Evolutionary conservation across 2,797 vertebrate species (phyloP).

Genomic region (Tragelaphus oryx): DNA sequence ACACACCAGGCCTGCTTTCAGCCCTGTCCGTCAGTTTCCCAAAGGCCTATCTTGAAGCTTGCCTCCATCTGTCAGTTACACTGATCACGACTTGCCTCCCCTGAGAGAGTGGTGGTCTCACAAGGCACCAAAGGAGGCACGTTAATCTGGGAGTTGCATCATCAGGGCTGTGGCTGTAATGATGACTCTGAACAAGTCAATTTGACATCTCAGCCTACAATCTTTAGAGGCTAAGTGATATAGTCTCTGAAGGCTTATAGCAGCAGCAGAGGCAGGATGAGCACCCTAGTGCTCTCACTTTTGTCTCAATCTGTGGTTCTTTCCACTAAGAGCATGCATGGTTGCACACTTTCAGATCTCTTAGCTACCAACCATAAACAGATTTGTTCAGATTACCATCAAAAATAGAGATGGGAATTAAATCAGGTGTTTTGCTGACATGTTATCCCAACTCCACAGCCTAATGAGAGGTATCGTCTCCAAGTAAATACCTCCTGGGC

Average conservation of each 20-base stretch:
- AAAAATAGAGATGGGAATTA: neutral
- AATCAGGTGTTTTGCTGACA: neutral
- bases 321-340: neutral
- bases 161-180: accelerated
- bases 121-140: neutral
- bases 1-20: neutral
- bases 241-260: neutral
- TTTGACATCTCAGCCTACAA: neutral
- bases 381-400: neutral
- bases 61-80: neutral
- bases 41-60: neutral
- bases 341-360: neutral
- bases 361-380: neutral
- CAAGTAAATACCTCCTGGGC: neutral
- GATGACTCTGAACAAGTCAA: neutral
- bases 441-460: neutral
- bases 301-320: neutral
- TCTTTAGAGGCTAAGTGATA: neutral
- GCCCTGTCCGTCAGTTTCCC: neutral
- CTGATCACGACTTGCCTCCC: neutral
- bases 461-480: neutral
- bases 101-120: neutral
- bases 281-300: neutral
- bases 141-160: neutral
- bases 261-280: neutral